phyloP scores from a whole-genome alignment of 2,113 vertebrate species.

The Tragulus kanchil region DNA sequence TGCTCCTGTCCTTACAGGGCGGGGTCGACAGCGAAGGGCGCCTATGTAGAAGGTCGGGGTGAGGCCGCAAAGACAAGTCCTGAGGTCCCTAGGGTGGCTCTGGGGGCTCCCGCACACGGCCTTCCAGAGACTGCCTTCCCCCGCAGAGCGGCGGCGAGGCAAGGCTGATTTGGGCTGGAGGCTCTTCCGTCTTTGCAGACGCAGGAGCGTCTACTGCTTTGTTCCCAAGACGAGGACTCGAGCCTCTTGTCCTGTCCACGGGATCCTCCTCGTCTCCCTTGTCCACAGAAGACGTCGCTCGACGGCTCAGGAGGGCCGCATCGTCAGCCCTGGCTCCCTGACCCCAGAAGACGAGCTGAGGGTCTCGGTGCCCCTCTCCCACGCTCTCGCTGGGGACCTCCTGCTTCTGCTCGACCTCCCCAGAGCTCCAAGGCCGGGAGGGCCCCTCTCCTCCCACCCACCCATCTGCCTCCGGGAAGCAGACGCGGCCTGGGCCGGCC shows the following conservation, averaged over 20 bases:
- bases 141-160: rapidly evolving
- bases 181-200: not conserved
- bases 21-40: rapidly evolving
- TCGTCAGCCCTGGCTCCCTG: rapidly evolving
- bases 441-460: rapidly evolving
- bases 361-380: rapidly evolving
- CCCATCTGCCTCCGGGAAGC: too few relatives aligned
- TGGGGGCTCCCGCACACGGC: rapidly evolving
- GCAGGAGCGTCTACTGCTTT: not conserved
- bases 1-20: rapidly evolving
- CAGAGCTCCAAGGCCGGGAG: too few relatives aligned
- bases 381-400: not conserved
- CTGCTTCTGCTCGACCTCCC: not conserved
- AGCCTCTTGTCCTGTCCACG: too few relatives aligned
- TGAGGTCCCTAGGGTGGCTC: rapidly evolving
- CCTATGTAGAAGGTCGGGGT: rapidly evolving
- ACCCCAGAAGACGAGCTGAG: not conserved
- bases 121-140: rapidly evolving
- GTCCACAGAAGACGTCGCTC: not conserved
- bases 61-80: not conserved
- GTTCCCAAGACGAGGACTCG: not conserved
- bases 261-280: not conserved
- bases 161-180: not conserved
- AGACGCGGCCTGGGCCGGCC: rapidly evolving
- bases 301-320: rapidly evolving